Evolutionary conservation across 92 coral and sea anemone species (phyloP), one percentile per base, ranked within the genome.

Genomic region (Hydrozoanthus gracilis): DNA sequence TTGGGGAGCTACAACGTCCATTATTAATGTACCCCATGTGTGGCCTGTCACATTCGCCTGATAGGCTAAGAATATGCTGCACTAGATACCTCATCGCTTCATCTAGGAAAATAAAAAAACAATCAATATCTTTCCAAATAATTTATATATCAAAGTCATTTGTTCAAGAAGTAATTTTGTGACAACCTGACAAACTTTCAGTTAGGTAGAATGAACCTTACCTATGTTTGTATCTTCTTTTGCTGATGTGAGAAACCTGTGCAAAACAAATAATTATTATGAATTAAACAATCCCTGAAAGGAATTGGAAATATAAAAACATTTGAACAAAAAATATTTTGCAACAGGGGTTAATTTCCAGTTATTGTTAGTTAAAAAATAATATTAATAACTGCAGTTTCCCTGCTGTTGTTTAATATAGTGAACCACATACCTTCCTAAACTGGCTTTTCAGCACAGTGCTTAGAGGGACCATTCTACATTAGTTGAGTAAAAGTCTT

Each of bases 241-340:
- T 18, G 98, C 98, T 58, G 98, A 96, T 71, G 98, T 94, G 71
- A 93, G 92, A 82, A 96, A 94, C 98, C 98, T 96, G 74, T 27
- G 39, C 39, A 27, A 27, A 2, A 27, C 39, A 27, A 71, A 79
- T 55, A 13, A 54, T 7, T 18, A 44, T 1, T 54, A 67, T 51
- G 6, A 12, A 58, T 5, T 14, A 7, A 61, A 69, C 4, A 77
- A 47, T 4, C 14, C 54, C 9, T 58, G 16, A n/a, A 2, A 77
- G 68, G 9, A 77, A 74, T 8, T 14, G 68, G 7, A 35, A 3
- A 68, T 68, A 8, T 7, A 20, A 35, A 9, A 7, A 35, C 27
- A 35, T 17, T 6, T 8, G 8, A 66, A 17, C 10, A 5, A 16
- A 66, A 12, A 17, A 2, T 15, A 27, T 39, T 8, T 27, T 13